A percentile compares a stretch with the other conserved stretches of the same genome.
Evolutionary conservation across 2,797 vertebrate species (phyloP).

Genomic region (Tarsius wallacei): DNA sequence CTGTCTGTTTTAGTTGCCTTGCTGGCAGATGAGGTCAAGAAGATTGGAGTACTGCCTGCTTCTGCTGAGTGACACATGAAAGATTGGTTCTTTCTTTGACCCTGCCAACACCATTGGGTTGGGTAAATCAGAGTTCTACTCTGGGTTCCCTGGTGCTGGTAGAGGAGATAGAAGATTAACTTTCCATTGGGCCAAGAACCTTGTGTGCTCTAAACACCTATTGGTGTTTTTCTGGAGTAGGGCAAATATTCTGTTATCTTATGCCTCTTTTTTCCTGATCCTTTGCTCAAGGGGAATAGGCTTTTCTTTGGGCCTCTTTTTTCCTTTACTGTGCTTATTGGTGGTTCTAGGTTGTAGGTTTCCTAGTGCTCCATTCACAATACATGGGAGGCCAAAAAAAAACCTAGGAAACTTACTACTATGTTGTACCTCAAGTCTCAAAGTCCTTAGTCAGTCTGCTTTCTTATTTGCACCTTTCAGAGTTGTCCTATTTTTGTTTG

Average conservation of each 20-base stretch:
- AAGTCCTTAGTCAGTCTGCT: not conserved
- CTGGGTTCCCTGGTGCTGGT: not conserved
- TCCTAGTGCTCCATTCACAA: not conserved
- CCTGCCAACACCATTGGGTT: not conserved
- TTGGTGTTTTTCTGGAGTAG: not conserved
- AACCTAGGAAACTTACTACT: not conserved
- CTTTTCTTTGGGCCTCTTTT: not conserved
- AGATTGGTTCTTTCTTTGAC: not conserved
- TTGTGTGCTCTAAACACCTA: not conserved
- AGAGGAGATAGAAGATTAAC: not conserved
- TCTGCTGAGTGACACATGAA: not conserved
- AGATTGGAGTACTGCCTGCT: not conserved
- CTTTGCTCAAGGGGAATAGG: not conserved
- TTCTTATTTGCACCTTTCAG: not conserved
- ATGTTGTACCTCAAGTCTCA: not conserved
- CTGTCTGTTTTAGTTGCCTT: not conserved
- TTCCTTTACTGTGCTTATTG: not conserved
- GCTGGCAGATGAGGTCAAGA: not conserved
- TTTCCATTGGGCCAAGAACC: not conserved
- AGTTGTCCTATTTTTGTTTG: not conserved
- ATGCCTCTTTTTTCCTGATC: not conserved
- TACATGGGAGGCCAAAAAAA: not conserved
- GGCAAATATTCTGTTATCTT: not conserved
- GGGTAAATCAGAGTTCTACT: slow-evolving; percentile 4
- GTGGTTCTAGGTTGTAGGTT: not conserved